A percentile compares a stretch with the other conserved stretches of the same genome.
Evolutionary conservation across 2,888 invertebrate genomes (phyloP).

Genomic region (Iselma pallidipennis): DNA sequence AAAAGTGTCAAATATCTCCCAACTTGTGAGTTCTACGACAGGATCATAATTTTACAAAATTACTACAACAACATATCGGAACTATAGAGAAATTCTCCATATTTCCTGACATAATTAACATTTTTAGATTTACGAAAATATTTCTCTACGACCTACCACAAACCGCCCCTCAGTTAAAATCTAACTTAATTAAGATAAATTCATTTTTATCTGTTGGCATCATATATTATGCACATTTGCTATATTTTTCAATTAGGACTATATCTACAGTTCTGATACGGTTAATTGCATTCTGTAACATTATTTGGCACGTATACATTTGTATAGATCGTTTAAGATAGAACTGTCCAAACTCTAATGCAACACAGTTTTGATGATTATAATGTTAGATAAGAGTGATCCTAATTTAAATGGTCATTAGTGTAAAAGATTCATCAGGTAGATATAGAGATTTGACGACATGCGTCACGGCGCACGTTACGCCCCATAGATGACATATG

Average conservation of each 20-base stretch:
- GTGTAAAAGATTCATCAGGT: constrained; percentile 48
- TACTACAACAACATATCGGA: background rate
- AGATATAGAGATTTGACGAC: constrained; percentile 50
- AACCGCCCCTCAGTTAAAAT: background rate
- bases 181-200: background rate
- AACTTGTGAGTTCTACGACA: constrained; percentile 30
- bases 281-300: background rate
- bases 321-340: constrained; percentile 16
- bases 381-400: constrained; percentile 24
- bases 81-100: background rate
- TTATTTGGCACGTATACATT: constrained; percentile 14
- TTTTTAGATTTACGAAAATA: background rate
- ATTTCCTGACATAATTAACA: background rate
- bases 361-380: constrained; percentile 8
- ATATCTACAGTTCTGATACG: background rate
- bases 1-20: constrained; percentile 27
- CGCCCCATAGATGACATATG: constrained; percentile 55
- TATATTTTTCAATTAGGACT: background rate
- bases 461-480: constrained; percentile 54
- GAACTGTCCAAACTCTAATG: background rate
- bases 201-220: background rate
- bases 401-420: constrained; percentile 53
- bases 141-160: background rate
- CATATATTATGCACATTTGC: background rate
- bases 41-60: background rate